Base-by-base conservation (phyloP, 2,113 vertebrate species). In the Neodontobutis hainanensis region DNA sequence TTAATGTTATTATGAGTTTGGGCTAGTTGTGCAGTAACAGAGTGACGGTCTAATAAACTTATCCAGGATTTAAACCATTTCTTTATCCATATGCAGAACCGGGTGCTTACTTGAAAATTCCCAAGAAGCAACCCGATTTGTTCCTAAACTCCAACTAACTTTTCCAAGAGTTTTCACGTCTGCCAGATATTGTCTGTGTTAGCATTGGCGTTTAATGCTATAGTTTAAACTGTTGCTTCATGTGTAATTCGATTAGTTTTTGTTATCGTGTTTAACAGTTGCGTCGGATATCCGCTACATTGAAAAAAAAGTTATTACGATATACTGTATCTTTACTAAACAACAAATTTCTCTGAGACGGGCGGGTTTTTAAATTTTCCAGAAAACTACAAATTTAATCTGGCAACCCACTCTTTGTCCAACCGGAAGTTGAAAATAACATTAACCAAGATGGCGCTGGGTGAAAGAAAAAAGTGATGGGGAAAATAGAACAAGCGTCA, bases 361-460 rank as follows among this genome's bases (percentile, higher is more conserved):
- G 38, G 38, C 8, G 38, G 1, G 19, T 27, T 27, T 40, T 40
- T 8, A 3, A 6, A 32, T 34, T 12, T 34, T 0, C 11, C 50
- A 52, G 50, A 52, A 34, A 32, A 52, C 10, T 27, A 12, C 27
- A 2, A 11, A 10, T 52, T 3, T 52, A 40, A 52, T 27, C 27
- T 52, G 50, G 50, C 50, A 52, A 52, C 50, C 11, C 50, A 52
- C 34, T 10, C 50, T 34, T 52, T 34, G 19, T 52, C 50, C 6
- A 55, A 55, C 70, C 62, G 52, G 70, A 68, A 84, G 83, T 70
- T 73, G 80, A 80, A 77, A 84, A 84, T 85, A 82, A 89, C 82
- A 89, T 89, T 79, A 87, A 77, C 68, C 86, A 93, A 93, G 89
- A 93, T 93, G 92, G 92, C 91, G 90, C 73, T 53, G 72, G 75